Percentiles rank a stretch among this genome's conserved stretches.
Conservation (phyloP, 2,888 invertebrate genomes). For the Eulithis prunata region DNA sequence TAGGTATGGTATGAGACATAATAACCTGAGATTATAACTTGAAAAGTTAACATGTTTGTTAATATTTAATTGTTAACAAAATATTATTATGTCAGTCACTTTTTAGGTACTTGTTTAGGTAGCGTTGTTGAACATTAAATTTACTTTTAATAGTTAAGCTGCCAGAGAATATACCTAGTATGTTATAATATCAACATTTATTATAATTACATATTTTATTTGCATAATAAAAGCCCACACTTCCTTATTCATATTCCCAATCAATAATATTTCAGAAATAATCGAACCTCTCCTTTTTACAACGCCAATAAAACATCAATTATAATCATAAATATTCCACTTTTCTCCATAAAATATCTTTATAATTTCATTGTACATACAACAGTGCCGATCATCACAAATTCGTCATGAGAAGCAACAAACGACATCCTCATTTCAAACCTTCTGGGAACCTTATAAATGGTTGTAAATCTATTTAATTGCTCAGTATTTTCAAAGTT, state of each 20-base stretch:
- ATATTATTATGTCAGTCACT: too few species aligned
- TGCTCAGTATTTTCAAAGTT: conserved; percentile 64
- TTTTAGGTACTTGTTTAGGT: too few species aligned
- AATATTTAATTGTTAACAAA: too few species aligned
- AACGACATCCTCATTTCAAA: conserved; percentile 50
- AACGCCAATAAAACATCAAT: conserved; percentile 39
- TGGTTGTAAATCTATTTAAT: conserved; percentile 81
- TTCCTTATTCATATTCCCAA: conserved; percentile 19
- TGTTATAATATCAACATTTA: too few species aligned
- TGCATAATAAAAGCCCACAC: conserved; percentile 6
- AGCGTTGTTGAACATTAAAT: too few species aligned
- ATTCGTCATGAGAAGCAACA: conserved; percentile 55
- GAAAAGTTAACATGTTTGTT: too few species aligned
- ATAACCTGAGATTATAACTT: too few species aligned
- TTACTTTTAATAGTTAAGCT: too few species aligned
- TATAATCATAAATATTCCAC: conserved; percentile 41
- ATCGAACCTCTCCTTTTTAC: conserved; percentile 29
- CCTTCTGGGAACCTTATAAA: conserved; percentile 66
- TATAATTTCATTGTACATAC: conserved; percentile 45
- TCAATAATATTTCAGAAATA: conserved; percentile 27
- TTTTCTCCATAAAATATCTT: conserved; percentile 41
- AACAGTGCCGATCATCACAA: conserved; percentile 55
- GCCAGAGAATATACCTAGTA: too few species aligned
- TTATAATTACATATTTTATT: not conserved
- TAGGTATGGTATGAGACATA: too few species aligned